Conservation (phyloP, 2,888 invertebrate species). For the Mythimna impura region DNA sequence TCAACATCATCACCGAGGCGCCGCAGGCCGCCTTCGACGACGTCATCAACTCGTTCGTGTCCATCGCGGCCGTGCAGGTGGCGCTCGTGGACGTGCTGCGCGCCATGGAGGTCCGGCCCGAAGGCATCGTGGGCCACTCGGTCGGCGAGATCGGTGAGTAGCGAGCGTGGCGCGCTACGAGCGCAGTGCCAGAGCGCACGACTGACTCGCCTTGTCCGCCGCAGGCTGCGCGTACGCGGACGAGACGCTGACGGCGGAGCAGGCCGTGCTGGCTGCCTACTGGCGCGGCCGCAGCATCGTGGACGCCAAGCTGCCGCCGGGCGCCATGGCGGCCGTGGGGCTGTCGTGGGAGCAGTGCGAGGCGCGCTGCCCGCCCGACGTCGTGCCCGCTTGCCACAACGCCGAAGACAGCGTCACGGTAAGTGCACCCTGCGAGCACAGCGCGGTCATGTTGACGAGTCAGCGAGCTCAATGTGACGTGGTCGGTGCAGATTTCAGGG, state of each 20-base stretch:
- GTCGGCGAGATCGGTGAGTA: conserved; percentile 95
- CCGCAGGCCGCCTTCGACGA: conserved; percentile 95
- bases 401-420: conserved; percentile 97
- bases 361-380: conserved; percentile 93
- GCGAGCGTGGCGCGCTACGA: neutral
- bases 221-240: conserved; percentile 98
- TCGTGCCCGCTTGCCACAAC: conserved; percentile 98
- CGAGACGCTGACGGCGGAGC: conserved; percentile 98
- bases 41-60: conserved; percentile 97
- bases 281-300: conserved; percentile 96
- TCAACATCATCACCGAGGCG: conserved; percentile 94
- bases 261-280: conserved; percentile 98
- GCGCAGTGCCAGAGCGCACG: too few species aligned
- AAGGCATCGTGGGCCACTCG: conserved; percentile 99
- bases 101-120: conserved; percentile 94
- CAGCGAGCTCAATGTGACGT: neutral
- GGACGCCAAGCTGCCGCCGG: conserved; percentile 93
- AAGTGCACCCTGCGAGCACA: conserved; percentile 19
- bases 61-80: conserved; percentile 98
- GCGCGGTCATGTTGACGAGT: neutral
- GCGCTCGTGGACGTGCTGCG: conserved; percentile 97
- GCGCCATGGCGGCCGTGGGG: conserved; percentile 98
- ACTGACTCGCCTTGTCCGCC: neutral
- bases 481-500: conserved; percentile 93
- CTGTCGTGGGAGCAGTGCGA: conserved; percentile 96